These are phyloP conservation scores for Mesocentrotus franciscanus DNA, from an alignment of 53 echinoderm and acorn worm genomes.

Conservation along the genomic window DNA sequence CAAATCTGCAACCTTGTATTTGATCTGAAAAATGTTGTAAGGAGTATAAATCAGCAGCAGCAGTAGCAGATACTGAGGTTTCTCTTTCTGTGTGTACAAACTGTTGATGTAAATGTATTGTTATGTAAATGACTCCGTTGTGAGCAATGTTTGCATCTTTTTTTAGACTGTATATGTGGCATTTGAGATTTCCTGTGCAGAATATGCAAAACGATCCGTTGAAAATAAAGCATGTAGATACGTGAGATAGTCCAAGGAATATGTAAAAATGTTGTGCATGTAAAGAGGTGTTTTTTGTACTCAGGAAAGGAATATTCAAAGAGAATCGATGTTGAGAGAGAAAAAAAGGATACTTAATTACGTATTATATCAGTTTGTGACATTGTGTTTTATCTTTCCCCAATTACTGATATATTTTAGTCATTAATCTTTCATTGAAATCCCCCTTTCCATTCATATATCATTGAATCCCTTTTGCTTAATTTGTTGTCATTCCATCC, in stretches of 20 bases:
- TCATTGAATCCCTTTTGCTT: not conserved
- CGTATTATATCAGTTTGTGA: not conserved
- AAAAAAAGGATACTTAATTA: slow-evolving; percentile 19
- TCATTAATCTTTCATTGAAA: not conserved
- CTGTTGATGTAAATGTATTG: slow-evolving; percentile 11
- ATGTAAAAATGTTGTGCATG: slow-evolving; percentile 64
- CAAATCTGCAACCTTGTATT: slow-evolving; percentile 12
- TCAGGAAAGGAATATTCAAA: slow-evolving; percentile 41
- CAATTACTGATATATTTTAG: not conserved
- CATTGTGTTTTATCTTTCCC: slow-evolving; percentile 18
- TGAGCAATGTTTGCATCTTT: slow-evolving; percentile 49
- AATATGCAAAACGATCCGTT: slow-evolving; percentile 28
- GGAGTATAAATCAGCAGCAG: not conserved
- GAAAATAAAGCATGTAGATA: slow-evolving; percentile 37
- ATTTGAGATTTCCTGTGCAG: slow-evolving; percentile 20
- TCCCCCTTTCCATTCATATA: not conserved
- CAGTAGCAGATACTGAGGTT: slow-evolving; percentile 7
- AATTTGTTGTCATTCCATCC: not conserved
- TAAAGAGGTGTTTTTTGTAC: slow-evolving; percentile 50
- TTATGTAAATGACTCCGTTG: slow-evolving; percentile 39
- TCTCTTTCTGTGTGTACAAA: not conserved
- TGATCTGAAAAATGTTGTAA: not conserved
- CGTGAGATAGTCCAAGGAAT: slow-evolving; percentile 11
- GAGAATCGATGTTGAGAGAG: slow-evolving; percentile 6
- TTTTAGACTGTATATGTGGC: slow-evolving; percentile 61